Evolutionary conservation across 2,888 invertebrate species (phyloP).

Genomic region (Calameuta idolon): DNA sequence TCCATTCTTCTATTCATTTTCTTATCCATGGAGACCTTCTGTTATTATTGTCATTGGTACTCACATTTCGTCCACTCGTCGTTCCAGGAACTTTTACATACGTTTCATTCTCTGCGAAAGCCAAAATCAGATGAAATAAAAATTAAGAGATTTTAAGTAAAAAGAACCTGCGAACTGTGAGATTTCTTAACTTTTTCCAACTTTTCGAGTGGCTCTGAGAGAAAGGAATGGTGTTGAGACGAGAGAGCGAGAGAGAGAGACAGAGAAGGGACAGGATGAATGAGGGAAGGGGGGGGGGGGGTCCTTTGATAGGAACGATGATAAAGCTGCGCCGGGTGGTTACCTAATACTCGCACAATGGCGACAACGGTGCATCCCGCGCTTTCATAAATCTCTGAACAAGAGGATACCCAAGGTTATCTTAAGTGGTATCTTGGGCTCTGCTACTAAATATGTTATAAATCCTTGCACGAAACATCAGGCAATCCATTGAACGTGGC

Average conservation of each 20-base stretch:
- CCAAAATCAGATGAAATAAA: constrained; percentile 2
- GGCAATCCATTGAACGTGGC: constrained; percentile 47
- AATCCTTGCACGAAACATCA: constrained; percentile 51
- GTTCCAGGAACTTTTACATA: no score
- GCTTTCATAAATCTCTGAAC: constrained; percentile 53
- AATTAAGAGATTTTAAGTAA: constrained; percentile 8
- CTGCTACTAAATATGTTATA: constrained; percentile 52
- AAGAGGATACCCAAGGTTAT: constrained; percentile 42
- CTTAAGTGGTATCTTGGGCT: constrained; percentile 42
- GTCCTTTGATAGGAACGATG: constrained; percentile 40
- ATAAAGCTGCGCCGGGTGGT: constrained; percentile 46
- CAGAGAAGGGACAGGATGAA: no score
- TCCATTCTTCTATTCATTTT: constrained; percentile 26
- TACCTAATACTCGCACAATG: constrained; percentile 54
- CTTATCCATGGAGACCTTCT: background rate
- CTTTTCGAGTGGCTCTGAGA: no score
- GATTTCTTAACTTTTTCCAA: no score
- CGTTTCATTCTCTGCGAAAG: background rate
- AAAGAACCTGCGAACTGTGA: no score
- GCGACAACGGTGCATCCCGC: constrained; percentile 42
- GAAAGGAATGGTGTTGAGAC: no score
- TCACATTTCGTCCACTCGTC: no score
- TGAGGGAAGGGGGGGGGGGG: background rate
- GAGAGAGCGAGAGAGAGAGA: no score
- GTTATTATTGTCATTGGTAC: background rate